Percentiles rank a stretch among this genome's conserved stretches.
phyloP scores from a whole-genome alignment of 2,797 vertebrate genomes.

The Hypotaenidia okinawae region DNA sequence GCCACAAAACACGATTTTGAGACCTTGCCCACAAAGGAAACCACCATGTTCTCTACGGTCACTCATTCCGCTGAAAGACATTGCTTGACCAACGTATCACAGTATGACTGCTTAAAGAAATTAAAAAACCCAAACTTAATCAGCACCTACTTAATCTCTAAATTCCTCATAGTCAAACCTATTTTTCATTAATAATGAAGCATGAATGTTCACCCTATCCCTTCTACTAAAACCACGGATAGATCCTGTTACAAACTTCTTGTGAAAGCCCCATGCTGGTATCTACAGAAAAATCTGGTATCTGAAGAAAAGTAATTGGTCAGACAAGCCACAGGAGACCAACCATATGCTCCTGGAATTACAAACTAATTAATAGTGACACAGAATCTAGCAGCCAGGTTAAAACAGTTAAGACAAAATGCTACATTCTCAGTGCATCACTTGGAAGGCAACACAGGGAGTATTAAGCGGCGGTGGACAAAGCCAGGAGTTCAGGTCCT shows the following conservation, averaged over 20 bases:
- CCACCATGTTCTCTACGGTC: neutral
- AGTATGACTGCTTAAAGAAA: neutral
- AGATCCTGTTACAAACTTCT: neutral
- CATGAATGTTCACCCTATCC: neutral
- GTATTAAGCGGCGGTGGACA: neutral
- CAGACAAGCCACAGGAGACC: neutral
- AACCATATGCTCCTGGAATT: neutral
- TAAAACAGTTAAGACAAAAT: slow-evolving; percentile 29
- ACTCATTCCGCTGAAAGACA: neutral
- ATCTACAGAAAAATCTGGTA: neutral
- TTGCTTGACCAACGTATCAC: neutral
- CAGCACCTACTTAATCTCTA: neutral
- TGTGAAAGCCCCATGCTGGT: neutral
- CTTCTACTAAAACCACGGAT: neutral
- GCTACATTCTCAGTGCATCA: neutral
- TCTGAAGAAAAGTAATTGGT: slow-evolving; percentile 1
- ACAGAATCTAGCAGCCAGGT: neutral
- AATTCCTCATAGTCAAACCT: neutral
- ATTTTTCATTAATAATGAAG: neutral
- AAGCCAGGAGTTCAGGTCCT: neutral
- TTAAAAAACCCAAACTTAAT: neutral
- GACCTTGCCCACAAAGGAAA: neutral
- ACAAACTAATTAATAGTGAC: slow-evolving; percentile 5
- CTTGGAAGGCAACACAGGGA: neutral
- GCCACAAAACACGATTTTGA: neutral